Percentiles rank a stretch among this genome's conserved stretches.
phyloP scores from a whole-genome alignment of 2,113 vertebrate species.

The Anoura caudifer region DNA sequence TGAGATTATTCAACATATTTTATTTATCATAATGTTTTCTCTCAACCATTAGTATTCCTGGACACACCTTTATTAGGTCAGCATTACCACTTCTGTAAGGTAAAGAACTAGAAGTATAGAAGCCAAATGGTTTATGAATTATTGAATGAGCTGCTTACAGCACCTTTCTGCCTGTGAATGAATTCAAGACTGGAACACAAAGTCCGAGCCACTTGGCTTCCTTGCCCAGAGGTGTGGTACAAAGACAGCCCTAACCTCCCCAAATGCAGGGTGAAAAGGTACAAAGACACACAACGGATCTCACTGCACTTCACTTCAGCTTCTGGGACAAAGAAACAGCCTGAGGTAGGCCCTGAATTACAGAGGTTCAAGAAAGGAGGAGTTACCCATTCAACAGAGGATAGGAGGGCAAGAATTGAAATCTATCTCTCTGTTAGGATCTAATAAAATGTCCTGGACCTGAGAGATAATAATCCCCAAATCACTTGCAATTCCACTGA shows the following conservation, averaged over 20 bases:
- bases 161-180: neutral
- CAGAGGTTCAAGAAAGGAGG: neutral
- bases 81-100: neutral
- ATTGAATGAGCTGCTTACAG: neutral
- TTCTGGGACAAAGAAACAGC: neutral
- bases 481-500: neutral
- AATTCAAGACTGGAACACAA: neutral
- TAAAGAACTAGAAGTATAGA: neutral
- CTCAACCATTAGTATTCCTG: neutral
- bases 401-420: neutral
- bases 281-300: neutral
- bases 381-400: neutral
- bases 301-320: neutral
- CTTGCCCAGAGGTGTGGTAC: neutral
- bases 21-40: neutral
- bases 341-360: neutral
- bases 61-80: neutral
- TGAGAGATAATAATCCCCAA: neutral
- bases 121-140: neutral
- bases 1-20: neutral
- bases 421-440: neutral
- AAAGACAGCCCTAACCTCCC: accelerated
- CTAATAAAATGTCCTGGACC: neutral
- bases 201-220: neutral
- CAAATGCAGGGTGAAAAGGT: neutral